Evolutionary conservation across 1,140 invertebrate species (phyloP), one percentile per base, ranked within the genome.

Genomic region (Pemphigus obesinymphae): DNA sequence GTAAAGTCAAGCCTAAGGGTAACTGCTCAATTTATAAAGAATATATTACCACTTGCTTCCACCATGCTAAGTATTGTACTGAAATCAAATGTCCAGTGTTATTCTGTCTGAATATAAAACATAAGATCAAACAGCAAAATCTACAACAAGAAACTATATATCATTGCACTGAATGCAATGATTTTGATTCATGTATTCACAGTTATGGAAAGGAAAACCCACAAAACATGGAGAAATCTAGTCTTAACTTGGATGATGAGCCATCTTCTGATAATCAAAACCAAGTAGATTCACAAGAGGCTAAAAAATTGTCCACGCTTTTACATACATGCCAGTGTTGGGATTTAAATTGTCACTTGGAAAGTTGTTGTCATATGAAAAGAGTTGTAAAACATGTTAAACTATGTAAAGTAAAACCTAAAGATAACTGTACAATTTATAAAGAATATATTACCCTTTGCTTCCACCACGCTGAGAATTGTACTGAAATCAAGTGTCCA

Each of bases 1-100:
- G 98, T 90, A 98, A 98, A 87, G 90, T 95, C 82, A 98, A 98
- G 88, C 96, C 95, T 37, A 97, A 97, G 86, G 96, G 96, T 84
- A 95, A 94, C 68, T 99, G 98, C 88, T 95, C 96, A 13, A 98
- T 99, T 84, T 99, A 98, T 90, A 99, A 99, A 88, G 97, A 99
- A 86, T 92, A 99, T 40, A 97, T 99, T 85, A 97, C 97, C 6
- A 88, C 99, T 26, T 99, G 98, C 86, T 98, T 96, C 88, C 99
- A 98, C 88, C 98, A 99, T 87, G 97, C 98, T 7, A 99, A 99
- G 89, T 96, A 98, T 89, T 99, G 98, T 89, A 93, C 93, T 76
- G 95, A 97, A 88, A 92, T 91, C 61, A 98, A 98, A 88, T 99
- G 97, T 90, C 93, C 94, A 82, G 97, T 99, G 86, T 97, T 97